These are phyloP conservation scores for Acleris sparsana DNA, from an alignment of 2,888 invertebrate species.

Conservation along the genomic window DNA sequence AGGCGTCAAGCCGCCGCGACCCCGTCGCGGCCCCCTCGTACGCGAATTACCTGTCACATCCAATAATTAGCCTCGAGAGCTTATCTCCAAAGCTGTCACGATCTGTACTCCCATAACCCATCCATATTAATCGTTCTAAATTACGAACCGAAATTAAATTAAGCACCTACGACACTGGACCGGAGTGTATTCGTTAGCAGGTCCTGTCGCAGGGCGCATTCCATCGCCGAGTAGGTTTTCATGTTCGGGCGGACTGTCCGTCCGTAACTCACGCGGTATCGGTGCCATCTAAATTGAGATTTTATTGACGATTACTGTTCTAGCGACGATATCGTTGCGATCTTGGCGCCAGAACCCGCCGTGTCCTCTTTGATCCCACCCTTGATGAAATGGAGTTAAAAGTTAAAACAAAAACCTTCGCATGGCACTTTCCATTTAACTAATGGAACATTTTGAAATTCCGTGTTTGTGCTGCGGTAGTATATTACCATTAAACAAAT, in stretches of 20 bases:
- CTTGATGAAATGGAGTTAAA: constrained; percentile 36
- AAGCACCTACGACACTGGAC: constrained; percentile 30
- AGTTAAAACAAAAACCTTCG: constrained; percentile 31
- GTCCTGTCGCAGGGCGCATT: constrained; percentile 78
- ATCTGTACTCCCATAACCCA: constrained; percentile 27
- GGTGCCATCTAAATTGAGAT: constrained; percentile 83
- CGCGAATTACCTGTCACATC: constrained; percentile 27
- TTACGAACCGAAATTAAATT: constrained; percentile 35
- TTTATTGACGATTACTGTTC: constrained; percentile 84
- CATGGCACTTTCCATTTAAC: constrained; percentile 27
- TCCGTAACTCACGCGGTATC: constrained; percentile 82
- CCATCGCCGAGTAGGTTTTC: constrained; percentile 81
- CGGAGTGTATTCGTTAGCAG: constrained; percentile 72
- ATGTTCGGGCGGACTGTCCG: constrained; percentile 74
- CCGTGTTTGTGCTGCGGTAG: constrained; percentile 8
- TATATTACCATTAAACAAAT: constrained; percentile 31
- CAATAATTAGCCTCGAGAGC: constrained; percentile 25
- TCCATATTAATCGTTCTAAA: constrained; percentile 35
- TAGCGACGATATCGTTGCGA: constrained; percentile 81
- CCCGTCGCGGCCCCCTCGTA: constrained; percentile 11
- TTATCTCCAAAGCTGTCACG: constrained; percentile 33
- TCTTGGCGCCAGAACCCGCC: constrained; percentile 75
- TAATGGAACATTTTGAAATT: constrained; percentile 26
- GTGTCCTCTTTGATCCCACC: constrained; percentile 63
- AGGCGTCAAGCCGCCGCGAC: constrained; percentile 57